These are phyloP conservation scores for Agrotis exclamationis DNA, from an alignment of 2,888 invertebrate species.

Conservation along the genomic window DNA sequence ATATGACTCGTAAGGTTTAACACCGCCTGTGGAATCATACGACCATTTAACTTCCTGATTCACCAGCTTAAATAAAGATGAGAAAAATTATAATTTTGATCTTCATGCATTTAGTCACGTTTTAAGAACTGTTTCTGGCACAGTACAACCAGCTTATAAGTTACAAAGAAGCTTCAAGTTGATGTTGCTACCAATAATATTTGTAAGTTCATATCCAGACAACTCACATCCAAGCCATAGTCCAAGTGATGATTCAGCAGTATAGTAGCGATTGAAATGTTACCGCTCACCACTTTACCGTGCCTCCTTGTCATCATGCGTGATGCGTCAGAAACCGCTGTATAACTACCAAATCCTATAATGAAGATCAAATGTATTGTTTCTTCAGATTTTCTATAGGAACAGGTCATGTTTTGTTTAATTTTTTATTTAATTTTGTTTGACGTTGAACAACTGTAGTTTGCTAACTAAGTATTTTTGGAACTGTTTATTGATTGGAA, in stretches of 20 bases:
- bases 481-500: neutral
- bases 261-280: conserved; percentile 72
- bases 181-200: neutral
- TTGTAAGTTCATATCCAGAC: conserved; percentile 53
- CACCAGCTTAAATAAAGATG: too few relatives aligned
- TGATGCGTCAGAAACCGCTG: conserved; percentile 61
- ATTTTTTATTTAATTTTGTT: conserved; percentile 40
- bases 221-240: conserved; percentile 44
- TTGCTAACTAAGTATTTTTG: conserved; percentile 9
- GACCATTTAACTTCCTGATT: too few relatives aligned
- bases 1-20: too few relatives aligned
- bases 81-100: too few relatives aligned
- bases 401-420: conserved; percentile 60
- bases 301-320: conserved; percentile 64
- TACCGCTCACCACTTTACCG: conserved; percentile 73
- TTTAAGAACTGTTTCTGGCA: too few relatives aligned
- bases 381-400: conserved; percentile 58
- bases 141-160: too few relatives aligned
- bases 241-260: conserved; percentile 73
- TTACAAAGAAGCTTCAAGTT: too few relatives aligned
- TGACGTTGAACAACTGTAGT: conserved; percentile 25
- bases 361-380: conserved; percentile 64
- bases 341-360: conserved; percentile 66
- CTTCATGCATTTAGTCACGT: too few relatives aligned
- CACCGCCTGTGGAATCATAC: too few relatives aligned